These are phyloP conservation scores for Strigops habroptila DNA, from an alignment of 2,113 vertebrate species.

Conservation along the genomic window DNA sequence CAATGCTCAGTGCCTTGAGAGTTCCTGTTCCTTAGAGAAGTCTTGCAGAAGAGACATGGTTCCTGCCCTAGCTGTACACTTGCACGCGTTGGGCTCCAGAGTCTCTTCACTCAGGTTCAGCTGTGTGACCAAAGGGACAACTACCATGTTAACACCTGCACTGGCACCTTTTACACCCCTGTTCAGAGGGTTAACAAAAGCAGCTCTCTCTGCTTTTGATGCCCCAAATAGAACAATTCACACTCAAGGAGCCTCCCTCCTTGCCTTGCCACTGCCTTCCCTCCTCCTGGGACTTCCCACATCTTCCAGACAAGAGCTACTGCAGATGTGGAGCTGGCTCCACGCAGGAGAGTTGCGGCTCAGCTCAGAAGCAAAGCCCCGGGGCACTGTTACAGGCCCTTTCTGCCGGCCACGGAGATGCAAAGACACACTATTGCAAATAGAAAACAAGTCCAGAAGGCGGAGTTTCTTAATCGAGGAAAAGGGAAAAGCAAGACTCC, in stretches of 20 bases:
- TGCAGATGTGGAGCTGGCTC: background rate
- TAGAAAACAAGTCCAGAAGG: background rate
- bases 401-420: background rate
- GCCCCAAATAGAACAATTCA: background rate
- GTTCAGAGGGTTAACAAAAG: background rate
- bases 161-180: background rate
- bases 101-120: background rate
- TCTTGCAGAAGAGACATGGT: background rate
- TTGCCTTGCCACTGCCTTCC: background rate
- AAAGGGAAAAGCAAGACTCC: background rate
- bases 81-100: rapidly evolving
- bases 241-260: background rate
- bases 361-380: background rate
- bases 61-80: background rate
- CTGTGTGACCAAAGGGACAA: background rate
- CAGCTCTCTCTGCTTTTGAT: background rate
- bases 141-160: background rate
- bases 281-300: background rate
- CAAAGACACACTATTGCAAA: background rate
- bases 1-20: background rate
- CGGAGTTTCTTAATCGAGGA: background rate
- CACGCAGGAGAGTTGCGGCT: rapidly evolving
- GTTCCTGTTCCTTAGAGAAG: background rate
- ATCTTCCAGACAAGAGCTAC: background rate
- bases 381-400: rapidly evolving